Base-by-base conservation (phyloP, 1,140 invertebrate genomes). In the Pseudachorutes palmiensis region DNA sequence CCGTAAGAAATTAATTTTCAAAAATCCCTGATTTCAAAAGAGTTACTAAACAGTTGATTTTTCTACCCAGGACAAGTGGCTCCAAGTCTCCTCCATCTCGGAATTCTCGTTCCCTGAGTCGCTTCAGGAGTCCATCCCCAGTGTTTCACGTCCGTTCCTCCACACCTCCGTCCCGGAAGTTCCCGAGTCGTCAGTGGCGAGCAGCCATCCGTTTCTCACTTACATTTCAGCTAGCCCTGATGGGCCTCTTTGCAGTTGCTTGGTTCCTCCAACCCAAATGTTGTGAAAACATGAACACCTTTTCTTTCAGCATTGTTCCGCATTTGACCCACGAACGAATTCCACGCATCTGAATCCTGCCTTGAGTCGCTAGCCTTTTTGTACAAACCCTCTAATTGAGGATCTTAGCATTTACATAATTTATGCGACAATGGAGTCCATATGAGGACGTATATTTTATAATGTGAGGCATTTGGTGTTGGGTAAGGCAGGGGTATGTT, bases 221-320 rank as follows among this genome's bases (percentile, higher is more conserved):
- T 26, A 68, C 68, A 29, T 74, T 74, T 36, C 70, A 74, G 41
- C 57, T 74, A 26, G 70, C 68, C 30, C 55, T 74, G 48, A 70
- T 74, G 70, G 72, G 72, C 26, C 60, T 74, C 31, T 64, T 74
- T 24, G 72, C 72, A 19, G 68, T 68, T 2, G 72, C 72, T 3
- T 74, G 69, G 62, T 71, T 74, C 33, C 51, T 74, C 3, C 70
- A 71, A 16, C 72, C 72, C 14, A 68, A 66, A 61, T 74, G 72
- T 63, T 74, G 72, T 55, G 72, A 74, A 66, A 72, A 64, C 60
- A 62, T 68, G 36, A 74, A 74, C 60, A 74, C 72, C 31, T 74
- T 74, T 66, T 69, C 70, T 62, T 74, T 71, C 64, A 70, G 68
- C 45, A 33, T 74, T 24, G 72, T 71, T 24, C 72, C 72, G 45